phyloP scores from a whole-genome alignment of 2,113 vertebrate species.

The Bothrops jararaca region DNA sequence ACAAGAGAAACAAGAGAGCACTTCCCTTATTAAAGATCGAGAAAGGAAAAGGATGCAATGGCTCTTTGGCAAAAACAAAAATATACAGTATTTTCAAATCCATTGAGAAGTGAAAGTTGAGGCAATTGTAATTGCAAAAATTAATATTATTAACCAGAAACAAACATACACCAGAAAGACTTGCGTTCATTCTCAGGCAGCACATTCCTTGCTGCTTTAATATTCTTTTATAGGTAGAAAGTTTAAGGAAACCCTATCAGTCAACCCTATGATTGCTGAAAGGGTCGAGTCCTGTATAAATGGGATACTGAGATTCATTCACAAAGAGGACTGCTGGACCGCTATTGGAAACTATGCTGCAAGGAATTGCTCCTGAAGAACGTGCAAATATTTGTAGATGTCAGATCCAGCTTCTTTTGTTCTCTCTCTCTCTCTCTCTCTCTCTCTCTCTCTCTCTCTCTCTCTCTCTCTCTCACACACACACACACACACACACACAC shows the following conservation, averaged over 20 bases:
- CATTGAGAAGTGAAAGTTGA: slow-evolving; percentile 19
- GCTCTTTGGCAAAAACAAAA: slow-evolving; percentile 23
- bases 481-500: neutral
- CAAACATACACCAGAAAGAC: slow-evolving; percentile 16
- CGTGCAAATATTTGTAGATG: slow-evolving; percentile 51
- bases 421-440: neutral
- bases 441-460: too few species aligned
- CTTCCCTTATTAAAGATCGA: neutral
- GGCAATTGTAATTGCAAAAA: neutral
- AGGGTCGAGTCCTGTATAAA: neutral
- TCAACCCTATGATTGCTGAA: slow-evolving; percentile 35
- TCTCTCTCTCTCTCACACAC: too few species aligned
- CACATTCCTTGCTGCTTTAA: slow-evolving; percentile 22
- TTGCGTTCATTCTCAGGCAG: slow-evolving; percentile 36
- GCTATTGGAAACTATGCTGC: slow-evolving; percentile 32
- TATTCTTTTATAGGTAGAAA: slow-evolving; percentile 32
- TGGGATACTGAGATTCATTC: neutral
- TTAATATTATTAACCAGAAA: neutral
- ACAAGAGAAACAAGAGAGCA: slow-evolving; percentile 12
- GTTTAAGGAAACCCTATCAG: slow-evolving; percentile 44
- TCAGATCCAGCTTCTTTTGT: neutral
- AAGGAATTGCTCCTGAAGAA: slow-evolving; percentile 28
- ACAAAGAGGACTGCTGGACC: slow-evolving; percentile 21
- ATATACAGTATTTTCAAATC: neutral
- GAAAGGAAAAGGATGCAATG: neutral